Conservation (phyloP, 1,140 invertebrate genomes). For the Orchesella cincta region DNA sequence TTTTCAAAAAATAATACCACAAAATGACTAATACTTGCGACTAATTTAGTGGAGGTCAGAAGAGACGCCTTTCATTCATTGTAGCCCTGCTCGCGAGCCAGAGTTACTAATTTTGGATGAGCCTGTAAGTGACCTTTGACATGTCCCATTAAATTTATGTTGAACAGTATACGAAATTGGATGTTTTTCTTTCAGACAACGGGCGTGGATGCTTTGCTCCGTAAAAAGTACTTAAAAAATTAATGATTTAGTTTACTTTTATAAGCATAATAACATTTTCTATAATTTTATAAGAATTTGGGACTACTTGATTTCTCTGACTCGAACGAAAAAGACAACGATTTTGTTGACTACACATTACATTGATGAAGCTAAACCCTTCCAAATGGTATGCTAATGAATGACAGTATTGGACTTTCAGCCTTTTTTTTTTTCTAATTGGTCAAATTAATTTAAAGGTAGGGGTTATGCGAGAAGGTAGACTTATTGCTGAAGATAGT, state of each 20-base stretch:
- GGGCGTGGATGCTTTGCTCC: too few relatives aligned
- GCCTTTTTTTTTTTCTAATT: too few relatives aligned
- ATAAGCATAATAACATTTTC: too few relatives aligned
- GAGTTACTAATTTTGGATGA: not conserved
- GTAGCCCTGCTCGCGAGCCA: not conserved
- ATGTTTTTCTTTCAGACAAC: not conserved
- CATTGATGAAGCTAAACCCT: not conserved
- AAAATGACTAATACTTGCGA: too few relatives aligned
- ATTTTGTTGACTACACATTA: conserved; percentile 5
- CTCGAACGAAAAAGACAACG: not conserved
- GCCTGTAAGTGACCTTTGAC: not conserved
- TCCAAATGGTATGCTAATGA: not conserved
- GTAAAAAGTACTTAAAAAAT: conserved; percentile 1
- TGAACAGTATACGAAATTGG: not conserved
- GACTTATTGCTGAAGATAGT: not conserved
- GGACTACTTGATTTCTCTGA: not conserved
- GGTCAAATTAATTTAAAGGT: conserved; percentile 1
- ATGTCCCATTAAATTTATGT: not conserved
- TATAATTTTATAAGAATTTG: conserved; percentile 1
- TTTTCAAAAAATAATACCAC: too few relatives aligned
- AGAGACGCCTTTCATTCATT: not conserved
- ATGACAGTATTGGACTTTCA: not conserved
- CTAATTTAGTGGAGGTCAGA: not conserved
- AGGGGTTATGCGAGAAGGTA: not conserved
- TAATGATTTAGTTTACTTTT: not conserved